Base-by-base conservation (phyloP, 2,888 invertebrate species). In the Napeogenes sylphis region DNA sequence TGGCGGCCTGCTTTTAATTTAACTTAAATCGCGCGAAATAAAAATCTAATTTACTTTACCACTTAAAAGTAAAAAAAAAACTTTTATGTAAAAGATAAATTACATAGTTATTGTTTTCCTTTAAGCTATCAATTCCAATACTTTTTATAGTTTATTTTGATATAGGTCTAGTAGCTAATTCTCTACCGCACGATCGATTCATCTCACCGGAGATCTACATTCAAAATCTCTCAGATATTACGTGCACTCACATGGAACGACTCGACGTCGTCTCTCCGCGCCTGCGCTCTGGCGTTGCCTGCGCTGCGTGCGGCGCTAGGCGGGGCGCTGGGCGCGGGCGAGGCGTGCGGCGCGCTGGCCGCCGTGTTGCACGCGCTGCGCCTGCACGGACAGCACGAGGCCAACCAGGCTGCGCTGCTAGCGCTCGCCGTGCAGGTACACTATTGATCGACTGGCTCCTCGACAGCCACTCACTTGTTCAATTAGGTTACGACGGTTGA, bases 331-430 rank as follows among this genome's bases (percentile, higher is more conserved):
- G 68, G 79, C 64, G 79, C 81, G 8, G 73, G 64, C 54, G 88
- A 86, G 73, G 90, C 89, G n/a, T 65, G 69, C 75, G 82, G 95
- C 73, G 94, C 96, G 56, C 94, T 97, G 83, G 93, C 94, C 0
- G 94, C 95, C 2, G 93, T 96, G 69, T 89, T 97, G 64, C 93
- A 93, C 70, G 97, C 96, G 56, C 91, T 98, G 67, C 95, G 96
- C 69, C 89, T 94, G 66, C 97, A 98, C 78, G 98, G 98, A 0
- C 96, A 97, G 78, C 97, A 98, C 80, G 98, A 98, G 75, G 94
- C 95, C 12, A 96, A 96, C 88, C 96, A 96, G 80, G 95, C 96
- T 13, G 93, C 94, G 0, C 84, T 97, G 55, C 91, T 97, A 4
- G 94, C 94, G 4, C 91, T 97, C 35, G 97, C 96, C 4, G 94